Evolutionary conservation across 2,797 vertebrate genomes (phyloP).

Genomic region (Caiman crocodilus): DNA sequence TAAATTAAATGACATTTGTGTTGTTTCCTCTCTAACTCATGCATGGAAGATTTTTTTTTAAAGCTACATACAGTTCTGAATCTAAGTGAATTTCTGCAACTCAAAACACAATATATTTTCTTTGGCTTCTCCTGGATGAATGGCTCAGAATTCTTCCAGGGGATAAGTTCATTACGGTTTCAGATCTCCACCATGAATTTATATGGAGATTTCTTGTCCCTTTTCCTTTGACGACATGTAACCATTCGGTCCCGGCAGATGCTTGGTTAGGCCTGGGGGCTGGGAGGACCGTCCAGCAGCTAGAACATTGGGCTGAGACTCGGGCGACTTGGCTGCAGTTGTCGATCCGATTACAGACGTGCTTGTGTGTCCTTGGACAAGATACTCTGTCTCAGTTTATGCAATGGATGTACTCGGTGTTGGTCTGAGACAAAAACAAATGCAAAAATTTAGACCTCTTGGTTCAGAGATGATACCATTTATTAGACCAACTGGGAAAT

Average conservation of each 20-base stretch:
- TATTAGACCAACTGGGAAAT: no score
- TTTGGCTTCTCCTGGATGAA: not conserved
- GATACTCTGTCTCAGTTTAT: no score
- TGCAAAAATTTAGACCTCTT: no score
- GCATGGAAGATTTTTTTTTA: constrained; percentile 38
- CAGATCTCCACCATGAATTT: not conserved
- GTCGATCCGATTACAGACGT: not conserved
- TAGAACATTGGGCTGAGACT: not conserved
- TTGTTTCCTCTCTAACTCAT: constrained; percentile 68
- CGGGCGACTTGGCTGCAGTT: not conserved
- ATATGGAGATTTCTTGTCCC: not conserved
- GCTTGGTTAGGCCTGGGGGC: fast-evolving
- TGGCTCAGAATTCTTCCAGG: not conserved
- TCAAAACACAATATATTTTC: not conserved
- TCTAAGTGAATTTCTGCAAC: constrained; percentile 42
- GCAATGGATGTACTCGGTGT: no score
- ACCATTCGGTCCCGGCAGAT: not conserved
- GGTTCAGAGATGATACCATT: no score
- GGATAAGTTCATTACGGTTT: not conserved
- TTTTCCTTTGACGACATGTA: fast-evolving
- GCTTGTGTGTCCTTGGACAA: not conserved
- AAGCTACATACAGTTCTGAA: constrained; percentile 17
- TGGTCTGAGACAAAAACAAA: no score
- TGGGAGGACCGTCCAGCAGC: not conserved
- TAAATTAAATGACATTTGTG: constrained; percentile 87